Conservation (phyloP, 1,140 invertebrate species). For the Zophobas morio region DNA sequence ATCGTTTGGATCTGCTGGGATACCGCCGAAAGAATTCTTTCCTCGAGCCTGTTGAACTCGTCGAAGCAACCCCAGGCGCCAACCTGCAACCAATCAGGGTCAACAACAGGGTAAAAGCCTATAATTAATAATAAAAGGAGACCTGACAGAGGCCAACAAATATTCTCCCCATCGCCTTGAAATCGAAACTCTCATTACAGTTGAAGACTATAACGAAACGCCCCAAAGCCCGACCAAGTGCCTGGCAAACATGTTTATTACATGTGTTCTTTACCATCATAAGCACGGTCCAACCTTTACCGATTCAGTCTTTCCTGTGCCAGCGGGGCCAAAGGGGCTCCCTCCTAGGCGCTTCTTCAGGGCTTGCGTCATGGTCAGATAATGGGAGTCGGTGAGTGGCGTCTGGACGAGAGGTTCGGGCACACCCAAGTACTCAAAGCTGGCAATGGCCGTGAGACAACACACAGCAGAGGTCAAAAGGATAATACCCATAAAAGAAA, state of each 20-base stretch:
- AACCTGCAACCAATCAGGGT: too few species aligned
- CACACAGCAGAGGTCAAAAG: too few species aligned
- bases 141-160: slow-evolving; percentile 97
- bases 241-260: too few species aligned
- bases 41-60: slow-evolving; percentile 99
- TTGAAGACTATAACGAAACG: slow-evolving; percentile 99
- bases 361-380: slow-evolving; percentile 99
- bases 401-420: slow-evolving; percentile 99
- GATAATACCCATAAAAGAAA: too few species aligned
- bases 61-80: slow-evolving; percentile 99
- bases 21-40: slow-evolving; percentile 98
- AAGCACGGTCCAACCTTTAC: too few species aligned
- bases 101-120: too few species aligned
- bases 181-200: slow-evolving; percentile 99
- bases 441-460: slow-evolving; percentile 99
- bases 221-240: slow-evolving; percentile 97
- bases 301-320: slow-evolving; percentile 99
- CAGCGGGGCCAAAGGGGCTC: slow-evolving; percentile 95
- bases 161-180: slow-evolving; percentile 88
- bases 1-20: slow-evolving; percentile 99
- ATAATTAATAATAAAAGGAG: too few species aligned
- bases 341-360: slow-evolving; percentile 95
- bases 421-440: slow-evolving; percentile 98
- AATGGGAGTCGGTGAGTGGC: slow-evolving; percentile 98
- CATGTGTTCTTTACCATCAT: too few species aligned